Percentiles rank a stretch among this genome's conserved stretches.
Conservation (phyloP, 2,113 vertebrate species). For the Syngnathus floridae region DNA sequence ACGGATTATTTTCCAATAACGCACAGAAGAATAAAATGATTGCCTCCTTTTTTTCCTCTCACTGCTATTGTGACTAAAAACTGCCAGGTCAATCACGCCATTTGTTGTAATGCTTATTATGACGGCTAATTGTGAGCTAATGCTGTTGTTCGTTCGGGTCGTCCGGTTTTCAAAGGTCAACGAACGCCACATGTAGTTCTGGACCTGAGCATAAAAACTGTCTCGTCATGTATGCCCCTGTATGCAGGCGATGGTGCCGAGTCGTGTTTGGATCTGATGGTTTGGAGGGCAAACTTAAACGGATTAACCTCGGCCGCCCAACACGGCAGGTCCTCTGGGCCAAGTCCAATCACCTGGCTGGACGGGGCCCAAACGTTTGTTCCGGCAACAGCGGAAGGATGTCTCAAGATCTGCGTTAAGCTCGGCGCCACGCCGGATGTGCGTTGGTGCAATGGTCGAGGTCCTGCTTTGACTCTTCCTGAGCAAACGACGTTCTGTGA, state of each 20-base stretch:
- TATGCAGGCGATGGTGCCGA: conserved; percentile 1
- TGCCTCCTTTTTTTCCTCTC: no score
- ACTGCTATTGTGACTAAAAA: no score
- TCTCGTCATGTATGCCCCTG: not conserved
- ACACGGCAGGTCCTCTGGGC: conserved; percentile 38
- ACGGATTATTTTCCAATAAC: no score
- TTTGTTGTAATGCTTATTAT: conserved; percentile 1
- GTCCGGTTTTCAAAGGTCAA: not conserved
- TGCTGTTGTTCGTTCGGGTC: conserved; percentile 20
- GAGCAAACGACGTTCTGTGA: not conserved
- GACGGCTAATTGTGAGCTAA: conserved; percentile 26
- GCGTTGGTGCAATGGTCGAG: not conserved
- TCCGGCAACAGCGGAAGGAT: conserved; percentile 11
- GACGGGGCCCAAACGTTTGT: not conserved
- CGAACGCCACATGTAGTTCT: not conserved
- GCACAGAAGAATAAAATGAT: no score
- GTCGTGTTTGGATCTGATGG: conserved; percentile 14
- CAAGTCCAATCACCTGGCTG: conserved; percentile 41
- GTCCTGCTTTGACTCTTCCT: not conserved
- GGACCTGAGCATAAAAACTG: not conserved
- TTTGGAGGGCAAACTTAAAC: conserved; percentile 51
- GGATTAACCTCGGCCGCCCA: conserved; percentile 53
- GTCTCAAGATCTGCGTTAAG: not conserved
- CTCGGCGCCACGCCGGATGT: not conserved
- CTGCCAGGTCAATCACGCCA: no score